Conservation (phyloP, 2,888 invertebrate genomes). For the Monopis laevigella region DNA sequence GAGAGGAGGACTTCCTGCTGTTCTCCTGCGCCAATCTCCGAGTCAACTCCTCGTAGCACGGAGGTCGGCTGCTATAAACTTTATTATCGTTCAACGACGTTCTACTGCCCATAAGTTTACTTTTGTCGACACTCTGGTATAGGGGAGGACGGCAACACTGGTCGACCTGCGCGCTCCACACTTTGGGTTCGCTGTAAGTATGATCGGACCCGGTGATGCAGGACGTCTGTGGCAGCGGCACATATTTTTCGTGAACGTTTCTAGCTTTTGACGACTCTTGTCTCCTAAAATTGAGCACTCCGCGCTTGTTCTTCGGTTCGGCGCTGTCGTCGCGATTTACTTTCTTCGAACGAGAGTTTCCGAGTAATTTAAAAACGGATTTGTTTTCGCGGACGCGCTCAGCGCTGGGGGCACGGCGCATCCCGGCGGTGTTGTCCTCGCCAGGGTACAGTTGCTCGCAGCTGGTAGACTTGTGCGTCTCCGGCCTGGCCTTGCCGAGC, state of each 20-base stretch:
- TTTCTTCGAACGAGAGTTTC: conserved; percentile 51
- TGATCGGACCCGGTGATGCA: conserved; percentile 36
- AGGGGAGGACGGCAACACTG: conserved; percentile 54
- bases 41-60: conserved; percentile 59
- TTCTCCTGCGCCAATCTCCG: conserved; percentile 55
- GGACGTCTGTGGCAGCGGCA: conserved; percentile 46
- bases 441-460: conserved; percentile 60
- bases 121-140: conserved; percentile 55
- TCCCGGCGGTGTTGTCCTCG: conserved; percentile 38
- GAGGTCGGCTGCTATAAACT: conserved; percentile 44
- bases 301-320: conserved; percentile 46
- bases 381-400: conserved; percentile 58
- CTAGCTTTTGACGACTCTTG: conserved; percentile 38
- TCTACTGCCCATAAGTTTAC: conserved; percentile 35
- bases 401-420: conserved; percentile 56
- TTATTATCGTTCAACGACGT: conserved; percentile 29
- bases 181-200: conserved; percentile 52
- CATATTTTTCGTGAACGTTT: conserved; percentile 57
- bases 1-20: conserved; percentile 47
- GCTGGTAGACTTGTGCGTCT: conserved; percentile 55
- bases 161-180: conserved; percentile 44
- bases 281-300: conserved; percentile 54
- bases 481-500: conserved; percentile 43
- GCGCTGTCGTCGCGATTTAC: conserved; percentile 38
- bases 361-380: conserved; percentile 52